Conservation (phyloP, 1,140 invertebrate genomes). For the Drosophila virilis region DNA sequence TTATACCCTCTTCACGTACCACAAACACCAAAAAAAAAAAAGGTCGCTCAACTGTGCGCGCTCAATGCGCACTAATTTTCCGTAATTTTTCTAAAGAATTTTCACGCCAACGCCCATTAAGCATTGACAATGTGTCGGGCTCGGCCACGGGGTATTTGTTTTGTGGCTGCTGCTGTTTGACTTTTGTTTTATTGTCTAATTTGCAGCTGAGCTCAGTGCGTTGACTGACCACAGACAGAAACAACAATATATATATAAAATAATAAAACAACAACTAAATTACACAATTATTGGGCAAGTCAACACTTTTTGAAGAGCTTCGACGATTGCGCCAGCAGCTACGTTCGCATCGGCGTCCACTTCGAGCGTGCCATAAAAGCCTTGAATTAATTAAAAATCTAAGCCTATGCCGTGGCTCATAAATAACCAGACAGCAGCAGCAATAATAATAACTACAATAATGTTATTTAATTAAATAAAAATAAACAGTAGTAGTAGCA, state of each 20-base stretch:
- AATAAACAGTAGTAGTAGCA: neutral
- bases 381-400: constrained; percentile 82
- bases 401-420: constrained; percentile 73
- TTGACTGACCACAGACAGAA: constrained; percentile 63
- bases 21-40: neutral
- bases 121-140: constrained; percentile 36
- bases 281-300: constrained; percentile 72
- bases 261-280: constrained; percentile 45
- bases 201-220: constrained; percentile 39
- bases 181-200: constrained; percentile 56
- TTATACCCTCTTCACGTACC: neutral
- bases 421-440: constrained; percentile 61
- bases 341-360: neutral
- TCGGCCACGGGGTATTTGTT: constrained; percentile 10
- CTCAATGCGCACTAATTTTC: constrained; percentile 53
- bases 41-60: constrained; percentile 32
- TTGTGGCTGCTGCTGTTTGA: constrained; percentile 14
- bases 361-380: constrained; percentile 62
- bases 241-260: constrained; percentile 6
- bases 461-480: constrained; percentile 50
- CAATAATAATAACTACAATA: constrained; percentile 44
- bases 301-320: constrained; percentile 26
- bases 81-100: constrained; percentile 66
- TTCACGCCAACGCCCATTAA: constrained; percentile 76
- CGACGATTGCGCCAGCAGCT: constrained; percentile 30